Percentiles rank a stretch among this genome's conserved stretches.
Evolutionary conservation across 2,113 vertebrate genomes (phyloP).

Genomic region (Ceyx melanurus): DNA sequence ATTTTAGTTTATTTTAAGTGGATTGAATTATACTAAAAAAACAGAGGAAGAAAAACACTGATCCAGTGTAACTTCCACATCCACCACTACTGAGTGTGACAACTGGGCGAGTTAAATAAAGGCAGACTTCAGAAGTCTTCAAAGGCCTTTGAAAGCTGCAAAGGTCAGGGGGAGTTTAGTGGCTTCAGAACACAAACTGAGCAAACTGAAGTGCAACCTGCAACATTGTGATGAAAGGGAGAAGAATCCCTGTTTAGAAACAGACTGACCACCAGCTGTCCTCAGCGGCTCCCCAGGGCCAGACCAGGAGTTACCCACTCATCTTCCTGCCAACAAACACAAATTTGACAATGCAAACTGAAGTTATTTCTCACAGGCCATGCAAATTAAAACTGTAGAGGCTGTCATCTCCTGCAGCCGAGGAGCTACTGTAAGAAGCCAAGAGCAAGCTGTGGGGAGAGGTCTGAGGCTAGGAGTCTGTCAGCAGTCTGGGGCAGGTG

Average conservation of each 20-base stretch:
- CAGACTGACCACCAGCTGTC: background rate
- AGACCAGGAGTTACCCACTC: background rate
- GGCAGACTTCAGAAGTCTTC: background rate
- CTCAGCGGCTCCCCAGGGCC: background rate
- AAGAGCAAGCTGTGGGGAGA: background rate
- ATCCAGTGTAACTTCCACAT: background rate
- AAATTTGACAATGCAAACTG: background rate
- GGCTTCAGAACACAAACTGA: background rate
- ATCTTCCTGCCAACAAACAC: constrained; percentile 1
- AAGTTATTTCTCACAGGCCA: constrained; percentile 11
- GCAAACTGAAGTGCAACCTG: background rate
- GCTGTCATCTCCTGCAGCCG: background rate
- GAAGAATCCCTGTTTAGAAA: background rate
- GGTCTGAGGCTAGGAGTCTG: background rate
- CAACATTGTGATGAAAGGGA: background rate
- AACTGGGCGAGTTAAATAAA: background rate
- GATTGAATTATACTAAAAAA: background rate
- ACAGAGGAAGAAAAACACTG: background rate
- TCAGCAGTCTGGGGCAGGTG: background rate
- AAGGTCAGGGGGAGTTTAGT: background rate
- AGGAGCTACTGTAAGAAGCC: background rate
- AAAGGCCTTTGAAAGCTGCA: background rate
- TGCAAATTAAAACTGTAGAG: background rate
- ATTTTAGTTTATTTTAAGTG: background rate
- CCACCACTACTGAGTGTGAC: background rate